Base-by-base conservation (phyloP, 2,888 invertebrate genomes). In the Andrena fulva region DNA sequence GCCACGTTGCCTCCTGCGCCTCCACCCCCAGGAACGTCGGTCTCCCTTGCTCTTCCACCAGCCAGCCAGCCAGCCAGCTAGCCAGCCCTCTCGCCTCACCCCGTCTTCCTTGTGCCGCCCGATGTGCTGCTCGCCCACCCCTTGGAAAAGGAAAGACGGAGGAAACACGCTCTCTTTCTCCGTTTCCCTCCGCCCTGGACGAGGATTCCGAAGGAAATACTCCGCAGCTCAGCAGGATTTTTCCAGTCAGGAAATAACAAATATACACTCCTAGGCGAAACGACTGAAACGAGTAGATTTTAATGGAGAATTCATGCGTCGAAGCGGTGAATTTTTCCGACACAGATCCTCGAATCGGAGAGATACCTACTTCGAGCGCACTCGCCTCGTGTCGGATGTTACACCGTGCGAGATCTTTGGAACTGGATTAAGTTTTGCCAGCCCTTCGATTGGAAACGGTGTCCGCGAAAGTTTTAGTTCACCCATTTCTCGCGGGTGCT, bases 1-100 rank as follows among this genome's bases (percentile, higher is more conserved):
- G 90, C 93, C 93, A 93, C 93, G 93, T 92, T 91, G 92, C 91
- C 93, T 91, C 91, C 91, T 90, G 89, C 92, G 86, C 90, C 90
- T 89, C 91, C 90, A 87, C 88, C 89, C 87, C 87, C 89, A 85
- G 79, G 76, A 87, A 87, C 88, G 77, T 72, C 77, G 79, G 10
- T 77, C 82, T 66, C 35, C 42, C 35, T 59, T 79, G 68, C 76
- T 68, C 70, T 77, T 68, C 69, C 74, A 75, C 80, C 66, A 77
- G 67, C 73, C 59, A 24, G 42, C 42, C 16, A 69, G 59, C 78
- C 29, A 68, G 64, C 54, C 59, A 24, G 42, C 42, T 42, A 69
- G 59, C 78, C 29, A 68, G 64, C 54, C 42, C 71, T 76, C 62
- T 64, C 60, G 68, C 67, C 77, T 59, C 54, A 10, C 20, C 33